Conservation (phyloP, 2,888 invertebrate genomes). For the Drosophila maculinotata region DNA sequence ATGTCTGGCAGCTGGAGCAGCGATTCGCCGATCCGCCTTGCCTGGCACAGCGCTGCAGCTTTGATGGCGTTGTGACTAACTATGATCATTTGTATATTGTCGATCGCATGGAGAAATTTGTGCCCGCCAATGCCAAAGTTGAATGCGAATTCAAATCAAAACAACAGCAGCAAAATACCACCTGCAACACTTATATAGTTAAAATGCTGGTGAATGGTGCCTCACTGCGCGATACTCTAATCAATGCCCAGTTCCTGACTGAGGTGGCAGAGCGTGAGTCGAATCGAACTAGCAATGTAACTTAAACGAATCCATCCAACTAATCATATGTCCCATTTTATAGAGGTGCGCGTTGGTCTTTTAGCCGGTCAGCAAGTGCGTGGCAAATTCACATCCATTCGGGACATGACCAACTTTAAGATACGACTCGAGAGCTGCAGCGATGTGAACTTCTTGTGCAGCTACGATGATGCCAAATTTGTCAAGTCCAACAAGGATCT, state of each 20-base stretch:
- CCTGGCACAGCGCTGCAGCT: conserved; percentile 89
- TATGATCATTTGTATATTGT: conserved; percentile 85
- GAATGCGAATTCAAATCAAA: conserved; percentile 80
- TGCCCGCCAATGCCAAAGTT: conserved; percentile 78
- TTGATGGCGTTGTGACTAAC: conserved; percentile 87
- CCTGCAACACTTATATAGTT: conserved; percentile 73
- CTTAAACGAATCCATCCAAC: background rate
- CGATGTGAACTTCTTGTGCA: conserved; percentile 82
- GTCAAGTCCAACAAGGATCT: conserved; percentile 83
- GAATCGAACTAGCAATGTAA: conserved; percentile 55
- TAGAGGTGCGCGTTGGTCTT: conserved; percentile 81
- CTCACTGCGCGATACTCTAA: conserved; percentile 77
- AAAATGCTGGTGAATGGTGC: conserved; percentile 82
- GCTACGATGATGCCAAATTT: conserved; percentile 83
- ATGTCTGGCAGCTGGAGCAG: conserved; percentile 90
- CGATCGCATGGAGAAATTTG: conserved; percentile 83
- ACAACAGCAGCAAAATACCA: conserved; percentile 37
- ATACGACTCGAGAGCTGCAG: conserved; percentile 83
- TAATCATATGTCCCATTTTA: background rate
- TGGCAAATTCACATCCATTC: conserved; percentile 80
- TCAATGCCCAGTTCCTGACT: conserved; percentile 77
- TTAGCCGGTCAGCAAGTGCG: conserved; percentile 84
- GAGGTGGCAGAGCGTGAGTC: conserved; percentile 68
- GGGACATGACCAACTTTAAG: conserved; percentile 83
- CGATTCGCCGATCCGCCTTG: conserved; percentile 89